Evolutionary conservation across 2,888 invertebrate species (phyloP).

Genomic region (Meganola albula): DNA sequence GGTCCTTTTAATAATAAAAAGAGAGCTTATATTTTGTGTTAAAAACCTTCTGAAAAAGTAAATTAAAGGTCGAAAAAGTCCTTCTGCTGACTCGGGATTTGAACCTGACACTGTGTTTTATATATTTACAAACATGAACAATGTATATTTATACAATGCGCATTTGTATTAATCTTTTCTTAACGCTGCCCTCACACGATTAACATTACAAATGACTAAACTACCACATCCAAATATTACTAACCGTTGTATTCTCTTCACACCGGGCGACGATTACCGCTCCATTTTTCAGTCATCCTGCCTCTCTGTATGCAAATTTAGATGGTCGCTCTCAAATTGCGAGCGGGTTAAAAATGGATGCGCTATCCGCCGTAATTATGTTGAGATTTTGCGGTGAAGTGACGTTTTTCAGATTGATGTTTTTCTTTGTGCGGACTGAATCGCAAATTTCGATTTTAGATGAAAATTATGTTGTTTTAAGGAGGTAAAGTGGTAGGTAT

Average conservation of each 20-base stretch:
- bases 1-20: too few species aligned
- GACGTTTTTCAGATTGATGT: conserved; percentile 28
- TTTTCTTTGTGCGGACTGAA: conserved; percentile 25
- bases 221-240: conserved; percentile 22
- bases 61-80: too few species aligned
- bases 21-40: too few species aligned
- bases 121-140: too few species aligned
- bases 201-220: too few species aligned
- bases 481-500: neutral
- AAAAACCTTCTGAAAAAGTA: too few species aligned
- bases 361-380: conserved; percentile 32
- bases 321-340: conserved; percentile 29
- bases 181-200: too few species aligned
- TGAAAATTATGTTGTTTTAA: neutral
- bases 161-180: too few species aligned
- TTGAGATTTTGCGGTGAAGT: conserved; percentile 26
- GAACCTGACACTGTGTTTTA: too few species aligned
- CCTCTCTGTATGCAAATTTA: conserved; percentile 52
- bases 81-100: too few species aligned
- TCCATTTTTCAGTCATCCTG: conserved; percentile 49
- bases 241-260: conserved; percentile 5
- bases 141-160: too few species aligned
- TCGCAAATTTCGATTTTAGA: too few species aligned
- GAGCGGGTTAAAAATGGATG: conserved; percentile 30
- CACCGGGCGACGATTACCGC: conserved; percentile 39